Evolutionary conservation across 2,888 invertebrate species (phyloP).

Genomic region (Drosophila limbata): DNA sequence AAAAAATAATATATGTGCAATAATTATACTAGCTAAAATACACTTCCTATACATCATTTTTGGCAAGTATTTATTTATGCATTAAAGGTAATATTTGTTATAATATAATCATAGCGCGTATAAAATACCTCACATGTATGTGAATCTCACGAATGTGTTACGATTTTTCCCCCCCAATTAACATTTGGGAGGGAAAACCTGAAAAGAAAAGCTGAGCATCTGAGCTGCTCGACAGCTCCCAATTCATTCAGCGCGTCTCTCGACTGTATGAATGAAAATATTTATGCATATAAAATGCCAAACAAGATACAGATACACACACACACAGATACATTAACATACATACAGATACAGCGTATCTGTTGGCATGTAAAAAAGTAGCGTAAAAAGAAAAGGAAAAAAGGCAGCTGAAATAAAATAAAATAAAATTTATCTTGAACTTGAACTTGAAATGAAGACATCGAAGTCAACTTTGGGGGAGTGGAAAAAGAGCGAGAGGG

Average conservation of each 20-base stretch:
- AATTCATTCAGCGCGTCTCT: slow-evolving; percentile 42
- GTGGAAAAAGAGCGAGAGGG: slow-evolving; percentile 8
- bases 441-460: slow-evolving; percentile 83
- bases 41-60: too few species aligned
- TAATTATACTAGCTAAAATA: too few species aligned
- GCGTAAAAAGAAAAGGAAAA: slow-evolving; percentile 62
- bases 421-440: slow-evolving; percentile 84
- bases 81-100: not conserved
- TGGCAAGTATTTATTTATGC: not conserved
- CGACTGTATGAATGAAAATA: slow-evolving; percentile 71
- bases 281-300: slow-evolving; percentile 71
- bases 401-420: slow-evolving; percentile 65
- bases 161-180: slow-evolving; percentile 18
- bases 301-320: slow-evolving; percentile 49
- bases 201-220: slow-evolving; percentile 37
- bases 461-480: slow-evolving; percentile 51
- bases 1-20: too few species aligned
- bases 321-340: slow-evolving; percentile 28
- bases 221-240: slow-evolving; percentile 14
- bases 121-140: slow-evolving; percentile 6
- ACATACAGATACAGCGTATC: slow-evolving; percentile 22
- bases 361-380: slow-evolving; percentile 66
- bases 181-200: slow-evolving; percentile 24
- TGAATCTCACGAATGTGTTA: slow-evolving; percentile 11
- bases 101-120: not conserved